A percentile compares a stretch with the other conserved stretches of the same genome.
These are phyloP conservation scores for Anticlea derivata DNA, from an alignment of 2,888 invertebrate species.

Conservation along the genomic window DNA sequence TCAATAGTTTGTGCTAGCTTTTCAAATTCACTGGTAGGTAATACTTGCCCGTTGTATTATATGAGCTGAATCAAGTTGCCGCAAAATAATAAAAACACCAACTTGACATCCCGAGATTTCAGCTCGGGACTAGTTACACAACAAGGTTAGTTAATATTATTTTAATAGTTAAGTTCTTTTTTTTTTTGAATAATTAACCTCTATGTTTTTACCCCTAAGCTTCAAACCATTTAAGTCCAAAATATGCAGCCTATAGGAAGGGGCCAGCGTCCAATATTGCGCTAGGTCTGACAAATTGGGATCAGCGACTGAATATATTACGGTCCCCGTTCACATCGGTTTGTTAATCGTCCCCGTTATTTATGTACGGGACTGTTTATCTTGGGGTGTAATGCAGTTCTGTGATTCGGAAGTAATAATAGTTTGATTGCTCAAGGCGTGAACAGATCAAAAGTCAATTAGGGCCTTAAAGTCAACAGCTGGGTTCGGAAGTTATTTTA, in stretches of 20 bases:
- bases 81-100: too few species aligned
- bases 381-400: constrained; percentile 35
- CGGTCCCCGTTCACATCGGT: constrained; percentile 74
- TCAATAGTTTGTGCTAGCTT: too few species aligned
- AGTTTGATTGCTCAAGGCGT: constrained; percentile 34
- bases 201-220: constrained; percentile 3
- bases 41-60: too few species aligned
- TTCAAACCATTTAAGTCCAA: constrained; percentile 22
- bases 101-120: too few species aligned
- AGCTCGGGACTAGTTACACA: too few species aligned
- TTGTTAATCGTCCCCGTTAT: constrained; percentile 81
- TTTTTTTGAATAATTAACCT: too few species aligned
- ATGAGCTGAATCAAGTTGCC: too few species aligned
- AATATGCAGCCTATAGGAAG: constrained; percentile 26
- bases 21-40: too few species aligned
- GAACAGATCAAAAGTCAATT: constrained; percentile 20
- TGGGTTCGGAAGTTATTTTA: constrained; percentile 10
- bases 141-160: too few species aligned
- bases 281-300: constrained; percentile 82
- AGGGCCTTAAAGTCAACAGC: constrained; percentile 14
- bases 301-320: constrained; percentile 82
- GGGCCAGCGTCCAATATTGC: constrained; percentile 70
- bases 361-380: constrained; percentile 54
- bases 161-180: too few species aligned
- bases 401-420: constrained; percentile 33